Evolutionary conservation across 2,797 vertebrate species (phyloP).

Genomic region (Chiloscyllium punctatum): DNA sequence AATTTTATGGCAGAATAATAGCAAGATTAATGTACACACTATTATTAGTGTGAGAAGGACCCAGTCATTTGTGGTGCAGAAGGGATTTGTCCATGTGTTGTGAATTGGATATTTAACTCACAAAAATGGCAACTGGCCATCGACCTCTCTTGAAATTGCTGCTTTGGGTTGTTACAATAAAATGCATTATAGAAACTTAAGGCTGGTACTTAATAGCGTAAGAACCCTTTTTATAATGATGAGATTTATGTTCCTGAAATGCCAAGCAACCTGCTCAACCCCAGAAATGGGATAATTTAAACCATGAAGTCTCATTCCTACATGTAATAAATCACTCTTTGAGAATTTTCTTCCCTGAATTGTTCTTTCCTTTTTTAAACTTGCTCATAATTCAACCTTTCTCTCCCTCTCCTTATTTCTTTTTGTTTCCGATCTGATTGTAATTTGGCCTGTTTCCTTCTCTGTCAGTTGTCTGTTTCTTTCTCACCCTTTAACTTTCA

Average conservation of each 20-base stretch:
- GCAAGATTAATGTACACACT: neutral
- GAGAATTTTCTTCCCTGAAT: neutral
- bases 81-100: neutral
- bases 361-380: slow-evolving; percentile 25
- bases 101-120: neutral
- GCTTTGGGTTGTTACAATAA: neutral
- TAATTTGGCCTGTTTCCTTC: slow-evolving; percentile 1
- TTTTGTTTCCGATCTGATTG: neutral
- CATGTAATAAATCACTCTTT: neutral
- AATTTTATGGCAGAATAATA: neutral
- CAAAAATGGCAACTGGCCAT: neutral
- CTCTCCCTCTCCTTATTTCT: neutral
- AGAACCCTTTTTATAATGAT: neutral
- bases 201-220: neutral
- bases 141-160: neutral
- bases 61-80: neutral
- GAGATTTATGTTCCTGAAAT: neutral
- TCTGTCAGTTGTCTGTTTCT: slow-evolving; percentile 41
- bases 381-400: neutral
- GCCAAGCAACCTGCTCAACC: neutral
- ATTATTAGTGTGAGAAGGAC: neutral
- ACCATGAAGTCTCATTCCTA: neutral
- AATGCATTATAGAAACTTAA: neutral
- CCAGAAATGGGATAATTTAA: neutral
- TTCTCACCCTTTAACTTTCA: slow-evolving; percentile 30